Evolutionary conservation across 2,113 vertebrate genomes (phyloP), one percentile per base, ranked within the genome.

Genomic region (Bambusicola thoracicus): DNA sequence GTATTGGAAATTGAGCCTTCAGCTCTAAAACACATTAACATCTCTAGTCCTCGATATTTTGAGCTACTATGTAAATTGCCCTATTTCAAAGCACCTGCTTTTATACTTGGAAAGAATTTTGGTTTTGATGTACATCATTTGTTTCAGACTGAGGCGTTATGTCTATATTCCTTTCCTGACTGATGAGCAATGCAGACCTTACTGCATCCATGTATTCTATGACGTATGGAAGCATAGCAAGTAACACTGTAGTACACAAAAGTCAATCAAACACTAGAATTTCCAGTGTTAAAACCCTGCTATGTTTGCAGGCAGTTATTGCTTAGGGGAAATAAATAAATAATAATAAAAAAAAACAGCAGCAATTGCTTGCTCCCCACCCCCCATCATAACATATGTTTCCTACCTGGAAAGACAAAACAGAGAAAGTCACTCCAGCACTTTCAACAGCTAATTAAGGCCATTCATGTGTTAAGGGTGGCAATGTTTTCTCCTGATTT

Each of bases 401-500:
- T 38, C 13, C 25, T 77, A 16, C 19, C 21, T 41, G 43, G 43
- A 72, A 90, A 87, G 90, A 41, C 11, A 34, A 49, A 93, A 34
- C 14, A 56, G 29, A 74, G 69, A 80, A 85, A 79, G 18, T 90
- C 17, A 59, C 53, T 85, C 62, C 63, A 95, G n/a, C 36, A 84
- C 4, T 92, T 85, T 30, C 25, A 85, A n/a, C 16, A 78, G 83
- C 80, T 67, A 89, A 40, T 83, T 68, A 78, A 87, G 66, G 61
- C 20, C 36, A 38, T 58, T 72, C 81, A 3, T 6, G 4, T 90
- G 68, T 86, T 86, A 89, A 96, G 13, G 32, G 29, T 63, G 40
- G 29, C 73, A 94, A 72, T 44, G 59, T 95, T 96, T 88, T 81
- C 11, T 87, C 97, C 82, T 92, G 88, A 93, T 96, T 95, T 95